phyloP scores from a whole-genome alignment of 2,888 invertebrate genomes.

The Helleia helle region DNA sequence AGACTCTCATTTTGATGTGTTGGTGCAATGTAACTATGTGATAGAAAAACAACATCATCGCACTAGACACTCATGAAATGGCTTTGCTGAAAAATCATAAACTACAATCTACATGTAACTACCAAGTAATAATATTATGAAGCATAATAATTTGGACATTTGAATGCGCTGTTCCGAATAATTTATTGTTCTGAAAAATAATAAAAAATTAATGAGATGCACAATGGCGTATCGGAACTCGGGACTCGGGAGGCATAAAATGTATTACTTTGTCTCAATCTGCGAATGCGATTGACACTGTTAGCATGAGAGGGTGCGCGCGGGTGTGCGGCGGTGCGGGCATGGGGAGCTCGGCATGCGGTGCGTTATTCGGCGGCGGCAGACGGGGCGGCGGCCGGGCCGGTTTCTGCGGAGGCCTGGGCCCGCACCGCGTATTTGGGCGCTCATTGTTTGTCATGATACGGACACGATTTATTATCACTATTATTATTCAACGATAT shows the following conservation, averaged over 20 bases:
- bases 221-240: not conserved
- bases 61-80: too few species aligned
- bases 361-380: slow-evolving; percentile 7
- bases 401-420: slow-evolving; percentile 1
- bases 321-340: not conserved
- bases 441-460: slow-evolving; percentile 7
- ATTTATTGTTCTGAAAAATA: too few species aligned
- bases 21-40: too few species aligned
- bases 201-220: not conserved
- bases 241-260: not conserved
- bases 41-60: too few species aligned
- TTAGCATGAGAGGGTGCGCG: not conserved
- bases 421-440: slow-evolving; percentile 3
- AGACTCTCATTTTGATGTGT: too few species aligned
- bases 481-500: not conserved
- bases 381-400: slow-evolving; percentile 10
- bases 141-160: too few species aligned
- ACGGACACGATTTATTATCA: not conserved
- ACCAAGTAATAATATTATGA: too few species aligned
- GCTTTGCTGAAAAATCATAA: too few species aligned
- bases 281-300: not conserved
- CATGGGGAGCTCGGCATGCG: not conserved
- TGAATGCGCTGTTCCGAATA: too few species aligned
- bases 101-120: too few species aligned
- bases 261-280: not conserved